A percentile compares a stretch with the other conserved stretches of the same genome.
Conservation (phyloP, 2,113 vertebrate species). For the Sinocyclocheilus maitianheensis region DNA sequence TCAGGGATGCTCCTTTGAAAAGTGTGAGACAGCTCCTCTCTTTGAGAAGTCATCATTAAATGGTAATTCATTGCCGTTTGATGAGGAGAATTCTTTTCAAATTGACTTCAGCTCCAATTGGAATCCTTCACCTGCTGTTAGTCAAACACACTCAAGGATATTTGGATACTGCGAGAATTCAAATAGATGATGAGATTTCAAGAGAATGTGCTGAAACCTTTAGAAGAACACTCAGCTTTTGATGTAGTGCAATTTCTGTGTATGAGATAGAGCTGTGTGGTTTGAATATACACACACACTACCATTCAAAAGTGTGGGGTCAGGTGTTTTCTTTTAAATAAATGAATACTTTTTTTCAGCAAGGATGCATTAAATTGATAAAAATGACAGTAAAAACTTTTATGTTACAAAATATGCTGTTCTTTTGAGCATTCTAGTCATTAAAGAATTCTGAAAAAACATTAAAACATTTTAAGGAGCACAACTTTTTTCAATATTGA, state of each 20-base stretch:
- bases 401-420: no score
- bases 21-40: neutral
- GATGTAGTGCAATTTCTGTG: neutral
- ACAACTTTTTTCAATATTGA: no score
- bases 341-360: no score
- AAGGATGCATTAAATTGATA: no score
- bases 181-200: slow-evolving; percentile 11
- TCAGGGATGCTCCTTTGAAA: neutral
- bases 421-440: neutral
- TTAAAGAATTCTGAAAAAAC: neutral
- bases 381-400: no score
- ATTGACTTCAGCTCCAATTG: neutral
- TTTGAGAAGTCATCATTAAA: neutral
- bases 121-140: neutral
- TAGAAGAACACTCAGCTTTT: neutral
- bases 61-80: neutral
- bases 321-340: no score
- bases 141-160: slow-evolving; percentile 1
- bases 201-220: slow-evolving; percentile 1
- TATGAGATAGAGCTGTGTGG: neutral
- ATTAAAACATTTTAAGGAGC: no score
- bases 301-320: no score
- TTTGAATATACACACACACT: neutral
- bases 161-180: neutral
- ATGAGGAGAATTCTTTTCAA: neutral